Evolutionary conservation across 2,113 vertebrate species (phyloP).

Genomic region (Semnornis frantzii): DNA sequence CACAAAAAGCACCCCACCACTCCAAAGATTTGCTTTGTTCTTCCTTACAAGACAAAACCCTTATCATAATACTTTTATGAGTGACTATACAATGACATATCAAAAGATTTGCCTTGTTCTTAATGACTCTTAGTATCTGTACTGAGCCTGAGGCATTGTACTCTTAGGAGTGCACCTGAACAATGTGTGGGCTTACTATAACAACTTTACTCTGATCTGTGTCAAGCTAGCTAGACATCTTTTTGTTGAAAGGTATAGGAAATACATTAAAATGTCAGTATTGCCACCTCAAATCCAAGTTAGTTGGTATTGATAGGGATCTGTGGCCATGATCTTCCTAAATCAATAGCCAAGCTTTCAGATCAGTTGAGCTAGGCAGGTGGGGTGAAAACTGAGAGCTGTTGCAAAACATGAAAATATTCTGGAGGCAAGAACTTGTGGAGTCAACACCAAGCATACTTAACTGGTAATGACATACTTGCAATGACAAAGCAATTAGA

Average conservation of each 20-base stretch:
- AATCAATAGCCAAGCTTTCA: neutral
- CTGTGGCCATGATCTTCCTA: neutral
- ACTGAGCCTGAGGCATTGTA: neutral
- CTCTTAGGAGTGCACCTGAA: neutral
- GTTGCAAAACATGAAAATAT: neutral
- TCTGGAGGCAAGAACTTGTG: neutral
- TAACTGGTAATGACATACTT: neutral
- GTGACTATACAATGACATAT: neutral
- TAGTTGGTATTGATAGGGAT: neutral
- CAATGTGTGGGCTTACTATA: neutral
- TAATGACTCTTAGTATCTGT: neutral
- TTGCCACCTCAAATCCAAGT: neutral
- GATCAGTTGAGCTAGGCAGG: neutral
- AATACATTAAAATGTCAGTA: neutral
- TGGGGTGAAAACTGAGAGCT: neutral
- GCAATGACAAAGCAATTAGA: neutral
- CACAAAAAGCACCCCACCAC: neutral
- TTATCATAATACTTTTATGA: neutral
- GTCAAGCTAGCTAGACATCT: neutral
- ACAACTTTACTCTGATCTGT: neutral
- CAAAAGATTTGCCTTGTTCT: neutral
- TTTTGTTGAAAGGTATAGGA: neutral
- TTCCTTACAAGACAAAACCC: neutral
- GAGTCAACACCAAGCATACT: neutral
- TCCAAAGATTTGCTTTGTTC: neutral